phyloP scores from a whole-genome alignment of 2,797 vertebrate species.

The Presbytis comata region DNA sequence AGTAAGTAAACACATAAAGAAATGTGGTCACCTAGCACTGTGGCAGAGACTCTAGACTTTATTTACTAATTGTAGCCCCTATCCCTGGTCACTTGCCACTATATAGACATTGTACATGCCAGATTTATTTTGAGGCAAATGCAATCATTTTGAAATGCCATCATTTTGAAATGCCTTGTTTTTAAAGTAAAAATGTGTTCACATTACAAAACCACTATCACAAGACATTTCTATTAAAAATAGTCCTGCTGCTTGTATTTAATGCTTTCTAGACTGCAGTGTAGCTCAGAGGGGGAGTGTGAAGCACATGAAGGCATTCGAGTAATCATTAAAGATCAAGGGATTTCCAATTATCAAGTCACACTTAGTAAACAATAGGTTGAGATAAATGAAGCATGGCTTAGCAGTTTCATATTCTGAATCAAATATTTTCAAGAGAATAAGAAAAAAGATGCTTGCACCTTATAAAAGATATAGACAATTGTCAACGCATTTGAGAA shows the following conservation, averaged over 20 bases:
- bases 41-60: background rate
- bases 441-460: background rate
- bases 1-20: background rate
- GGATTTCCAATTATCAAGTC: conserved; percentile 77
- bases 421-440: conserved; percentile 67
- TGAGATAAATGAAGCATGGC: conserved; percentile 68
- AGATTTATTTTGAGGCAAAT: conserved; percentile 53
- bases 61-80: background rate
- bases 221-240: conserved; percentile 74
- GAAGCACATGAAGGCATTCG: conserved; percentile 64
- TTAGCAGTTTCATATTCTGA: conserved; percentile 58
- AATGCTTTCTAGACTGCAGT: conserved; percentile 67
- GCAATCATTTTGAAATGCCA: conserved; percentile 51
- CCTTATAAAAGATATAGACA: background rate
- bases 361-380: conserved; percentile 70
- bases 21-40: background rate
- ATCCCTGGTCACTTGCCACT: background rate
- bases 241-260: conserved; percentile 62
- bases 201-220: conserved; percentile 68
- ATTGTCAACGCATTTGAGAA: conserved; percentile 16
- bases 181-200: conserved; percentile 70
- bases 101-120: conserved; percentile 31
- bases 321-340: conserved; percentile 70
- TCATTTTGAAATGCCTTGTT: conserved; percentile 65
- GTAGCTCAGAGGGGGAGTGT: conserved; percentile 58